Evolutionary conservation across 1,140 invertebrate genomes (phyloP), one percentile per base, ranked within the genome.

Genomic region (Saccostrea cuccullata): DNA sequence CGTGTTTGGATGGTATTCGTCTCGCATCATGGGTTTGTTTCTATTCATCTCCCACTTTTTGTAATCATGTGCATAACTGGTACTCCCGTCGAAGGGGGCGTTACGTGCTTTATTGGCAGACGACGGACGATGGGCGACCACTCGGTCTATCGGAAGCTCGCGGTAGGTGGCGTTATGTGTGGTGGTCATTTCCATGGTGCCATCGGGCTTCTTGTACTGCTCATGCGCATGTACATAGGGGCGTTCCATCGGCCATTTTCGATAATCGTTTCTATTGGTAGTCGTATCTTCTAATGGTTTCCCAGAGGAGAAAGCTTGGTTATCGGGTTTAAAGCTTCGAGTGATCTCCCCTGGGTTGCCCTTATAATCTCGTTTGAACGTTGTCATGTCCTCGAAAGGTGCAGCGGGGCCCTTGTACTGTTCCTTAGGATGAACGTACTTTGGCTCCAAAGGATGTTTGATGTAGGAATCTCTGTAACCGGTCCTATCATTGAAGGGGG

Each of bases 161-260:
- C 88, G 91, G 88, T 92, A 95, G 6, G 93, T 92, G 5, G 91
- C 55, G 73, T 93, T 90, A 88, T 93, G 92, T 9, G 95, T 95
- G 17, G 95, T 95, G 56, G 92, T 92, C 67, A 93, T 90, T 55
- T 95, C 94, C 92, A 96, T 95, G 11, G 93, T 93, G 2, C 95
- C 95, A 23, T 93, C 93, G 73, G 95, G 95, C 85, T 92, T 93
- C 89, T 91, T 83, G 90, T 93, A 94, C 26, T 87, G 87, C 82
- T 94, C 92, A 36, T 92, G 91, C 73, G 92, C 86, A 83, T 94
- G 91, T 56, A 92, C 87, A 91, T 89, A 90, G 20, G 94, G 94
- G 84, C 91, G 90, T 77, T 93, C 91, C 9, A 92, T 88, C 85
- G 93, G 92, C 95, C 95, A 95, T 86, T 88, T 92, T 30, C 93